phyloP scores from a whole-genome alignment of 53 echinoderm and acorn worm species.

The Glandiceps talaboti region DNA sequence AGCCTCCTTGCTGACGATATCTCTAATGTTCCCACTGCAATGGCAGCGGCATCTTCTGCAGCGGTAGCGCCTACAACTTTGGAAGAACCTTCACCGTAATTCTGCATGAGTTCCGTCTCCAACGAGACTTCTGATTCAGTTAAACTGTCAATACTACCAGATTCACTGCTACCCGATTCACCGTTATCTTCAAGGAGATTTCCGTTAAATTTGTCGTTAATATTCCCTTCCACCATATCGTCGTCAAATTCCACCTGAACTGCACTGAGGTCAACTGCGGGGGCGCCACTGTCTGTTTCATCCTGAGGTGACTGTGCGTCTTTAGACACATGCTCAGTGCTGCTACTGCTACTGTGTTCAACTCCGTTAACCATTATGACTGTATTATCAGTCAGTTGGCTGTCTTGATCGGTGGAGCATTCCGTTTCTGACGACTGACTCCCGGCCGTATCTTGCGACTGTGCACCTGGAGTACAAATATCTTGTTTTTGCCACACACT shows the following conservation, averaged over 20 bases:
- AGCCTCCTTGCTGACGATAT: slow-evolving; percentile 80
- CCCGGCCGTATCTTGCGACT: background rate
- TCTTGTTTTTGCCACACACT: background rate
- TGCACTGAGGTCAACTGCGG: background rate
- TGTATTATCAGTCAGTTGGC: background rate
- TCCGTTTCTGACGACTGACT: background rate
- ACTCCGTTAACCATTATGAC: background rate
- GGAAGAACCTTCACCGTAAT: background rate
- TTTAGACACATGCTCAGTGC: background rate
- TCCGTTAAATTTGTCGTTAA: background rate
- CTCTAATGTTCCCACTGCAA: slow-evolving; percentile 27
- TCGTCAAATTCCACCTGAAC: background rate
- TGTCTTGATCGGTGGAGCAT: background rate
- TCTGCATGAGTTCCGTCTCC: background rate
- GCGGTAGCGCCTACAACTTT: background rate
- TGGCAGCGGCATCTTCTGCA: background rate
- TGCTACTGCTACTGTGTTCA: background rate
- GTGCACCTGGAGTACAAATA: no score
- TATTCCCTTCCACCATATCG: background rate
- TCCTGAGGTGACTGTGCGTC: background rate
- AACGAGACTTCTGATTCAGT: background rate
- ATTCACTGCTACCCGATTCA: background rate
- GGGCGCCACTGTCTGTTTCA: background rate
- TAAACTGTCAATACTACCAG: background rate
- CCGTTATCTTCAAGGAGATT: background rate